A percentile compares a stretch with the other conserved stretches of the same genome.
These are phyloP conservation scores for Cryptus viduatorius DNA, from an alignment of 2,888 invertebrate species.

Conservation along the genomic window DNA sequence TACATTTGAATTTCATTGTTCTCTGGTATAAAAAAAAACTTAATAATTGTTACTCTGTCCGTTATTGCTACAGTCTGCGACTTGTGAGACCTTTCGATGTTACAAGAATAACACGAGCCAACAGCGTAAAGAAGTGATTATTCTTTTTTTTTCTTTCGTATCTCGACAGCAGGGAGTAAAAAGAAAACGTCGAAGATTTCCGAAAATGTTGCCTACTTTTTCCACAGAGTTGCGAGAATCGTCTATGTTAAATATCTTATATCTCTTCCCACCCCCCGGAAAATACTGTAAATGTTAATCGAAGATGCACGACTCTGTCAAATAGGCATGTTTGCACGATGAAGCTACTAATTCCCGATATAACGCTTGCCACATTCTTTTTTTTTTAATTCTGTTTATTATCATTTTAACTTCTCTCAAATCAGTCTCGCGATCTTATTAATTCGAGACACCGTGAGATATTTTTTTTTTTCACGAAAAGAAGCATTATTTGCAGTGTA, in stretches of 20 bases:
- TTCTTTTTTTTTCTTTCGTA: conserved; percentile 5
- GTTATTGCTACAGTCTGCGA: conserved; percentile 38
- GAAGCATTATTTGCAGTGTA: conserved; percentile 27
- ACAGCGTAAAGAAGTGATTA: conserved; percentile 50
- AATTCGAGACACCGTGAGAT: conserved; percentile 26
- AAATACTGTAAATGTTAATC: conserved; percentile 32
- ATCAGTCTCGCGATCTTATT: conserved; percentile 9
- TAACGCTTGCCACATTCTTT: conserved; percentile 15
- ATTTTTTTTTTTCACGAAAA: conserved; percentile 16
- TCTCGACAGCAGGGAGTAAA: conserved; percentile 30
- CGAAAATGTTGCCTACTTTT: background rate
- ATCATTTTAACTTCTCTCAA: background rate
- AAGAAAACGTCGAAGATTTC: background rate
- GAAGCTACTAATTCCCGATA: conserved; percentile 22
- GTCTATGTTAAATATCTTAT: conserved; percentile 2
- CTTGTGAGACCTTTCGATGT: conserved; percentile 22
- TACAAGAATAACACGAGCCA: conserved; percentile 37
- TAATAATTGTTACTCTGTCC: conserved; percentile 9
- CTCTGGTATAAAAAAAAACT: conserved; percentile 16
- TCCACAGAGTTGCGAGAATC: conserved; percentile 36
- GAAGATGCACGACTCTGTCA: conserved; percentile 34
- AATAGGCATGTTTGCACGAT: conserved; percentile 55
- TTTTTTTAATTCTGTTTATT: conserved; percentile 4
- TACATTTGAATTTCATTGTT: conserved; percentile 42
- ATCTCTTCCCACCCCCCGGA: background rate